Conservation (phyloP, 2,888 invertebrate genomes). For the Synergus gifuensis region DNA sequence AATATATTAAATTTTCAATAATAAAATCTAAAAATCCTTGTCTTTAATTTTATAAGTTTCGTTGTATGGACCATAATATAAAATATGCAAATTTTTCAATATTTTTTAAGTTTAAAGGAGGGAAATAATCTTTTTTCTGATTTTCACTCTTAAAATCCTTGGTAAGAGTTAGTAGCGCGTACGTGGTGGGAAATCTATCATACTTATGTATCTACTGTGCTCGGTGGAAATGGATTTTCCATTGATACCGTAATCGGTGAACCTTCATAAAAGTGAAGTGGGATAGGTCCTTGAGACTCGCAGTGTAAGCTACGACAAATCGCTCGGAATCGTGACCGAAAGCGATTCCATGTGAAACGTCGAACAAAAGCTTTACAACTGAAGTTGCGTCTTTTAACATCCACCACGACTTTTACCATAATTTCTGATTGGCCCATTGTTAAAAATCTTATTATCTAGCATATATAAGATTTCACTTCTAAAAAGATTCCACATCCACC, state of each 20-base stretch:
- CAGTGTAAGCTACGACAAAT: constrained; percentile 49
- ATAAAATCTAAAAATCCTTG: no score
- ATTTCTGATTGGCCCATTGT: background rate
- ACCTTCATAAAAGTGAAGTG: constrained; percentile 36
- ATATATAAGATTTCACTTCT: no score
- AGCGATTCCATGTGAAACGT: constrained; percentile 34
- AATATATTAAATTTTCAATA: no score
- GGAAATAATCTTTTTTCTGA: background rate
- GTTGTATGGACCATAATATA: background rate
- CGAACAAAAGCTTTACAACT: background rate
- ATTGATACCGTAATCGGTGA: constrained; percentile 35
- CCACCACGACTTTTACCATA: background rate
- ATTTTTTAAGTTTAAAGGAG: background rate
- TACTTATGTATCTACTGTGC: constrained; percentile 32
- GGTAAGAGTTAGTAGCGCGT: background rate
- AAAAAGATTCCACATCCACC: no score
- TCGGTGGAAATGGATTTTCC: constrained; percentile 31
- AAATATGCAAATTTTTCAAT: background rate
- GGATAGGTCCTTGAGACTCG: constrained; percentile 47
- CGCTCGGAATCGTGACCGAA: constrained; percentile 44
- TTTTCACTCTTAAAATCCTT: background rate
- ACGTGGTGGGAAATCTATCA: constrained; percentile 21
- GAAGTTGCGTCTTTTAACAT: background rate
- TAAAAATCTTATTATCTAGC: no score
- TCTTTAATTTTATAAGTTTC: no score